Evolutionary conservation across 1,140 invertebrate genomes (phyloP), one percentile per base, ranked within the genome.

Genomic region (Drosophila sulfurigaster): DNA sequence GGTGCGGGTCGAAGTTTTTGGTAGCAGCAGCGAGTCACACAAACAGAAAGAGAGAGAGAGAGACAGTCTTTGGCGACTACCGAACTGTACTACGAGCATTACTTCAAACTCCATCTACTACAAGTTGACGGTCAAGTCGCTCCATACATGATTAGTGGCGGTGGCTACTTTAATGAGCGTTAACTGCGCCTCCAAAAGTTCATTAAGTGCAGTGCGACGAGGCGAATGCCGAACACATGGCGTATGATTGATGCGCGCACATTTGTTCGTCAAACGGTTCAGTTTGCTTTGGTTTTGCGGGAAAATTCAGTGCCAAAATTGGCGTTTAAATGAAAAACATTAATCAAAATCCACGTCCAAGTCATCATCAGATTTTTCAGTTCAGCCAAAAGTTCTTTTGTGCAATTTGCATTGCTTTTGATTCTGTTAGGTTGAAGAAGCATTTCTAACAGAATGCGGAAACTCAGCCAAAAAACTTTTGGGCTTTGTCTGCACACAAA

Each of bases 101-200:
- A 59, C 57, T 11, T n/a, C n/a, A 25, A 3, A 30, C 28, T 7
- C 7, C n/a, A 48, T 30, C 51, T 11, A 56, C 59, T 57, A 6
- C 20, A 45, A 11, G 48, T 65, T 65, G 63, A 52, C 70, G 79
- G 63, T 46, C 51, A 73, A 32, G 35, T 10, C 58, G 52, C 6
- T 38, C 32, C 54, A 57, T 51, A 49, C 62, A 87, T 88, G 80
- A 85, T 88, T 89, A 89, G 83, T 85, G 82, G 83, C 77, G 70
- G 73, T 82, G 80, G 85, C 83, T 81, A 85, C 85, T 89, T 88
- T 88, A 88, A 88, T 88, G 85, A 88, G 85, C 85, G 83, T 89
- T 88, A 88, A 89, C 83, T 89, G 85, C 85, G 86, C 81, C 85
- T 74, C 63, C 74, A 79, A 87, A 25, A 88, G 85, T 89, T 88